Evolutionary conservation across 2,797 vertebrate genomes (phyloP), one percentile per base, ranked within the genome.

Genomic region (Sparidentex hasta): DNA sequence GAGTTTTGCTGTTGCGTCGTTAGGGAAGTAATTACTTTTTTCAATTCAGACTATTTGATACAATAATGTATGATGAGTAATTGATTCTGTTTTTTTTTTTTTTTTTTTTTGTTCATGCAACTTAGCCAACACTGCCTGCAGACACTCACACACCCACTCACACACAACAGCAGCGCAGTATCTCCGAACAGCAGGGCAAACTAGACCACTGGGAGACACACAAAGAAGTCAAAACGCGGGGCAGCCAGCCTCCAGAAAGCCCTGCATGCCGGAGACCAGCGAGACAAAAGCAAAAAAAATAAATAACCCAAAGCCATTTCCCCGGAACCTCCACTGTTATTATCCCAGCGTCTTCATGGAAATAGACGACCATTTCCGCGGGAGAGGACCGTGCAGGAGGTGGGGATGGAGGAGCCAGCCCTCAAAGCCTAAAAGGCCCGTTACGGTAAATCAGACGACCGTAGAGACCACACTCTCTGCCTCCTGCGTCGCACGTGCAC

Each of bases 281-380:
- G 50, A 84, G 78, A 88, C 75, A 87, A 81, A 83, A 71, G 44
- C 44, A 69, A 11, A 63, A 27, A 27, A 27, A 27, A 77, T 2
- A 71, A 82, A 84, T 2, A 79, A 82, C 71, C 75, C 71, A n/a
- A 14, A 87, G 76, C 76, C 71, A 79, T 82, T 76, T 79, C 73
- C 44, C 43, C 13, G 1, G 61, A 84, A 83, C 65, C 65, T 59
- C 47, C 57, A 68, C 59, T 78, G 74, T 75, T 85, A 82, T 92
- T 81, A 89, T 88, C 80, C 27, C 75, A 63, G 70, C 46, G 1
- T 65, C 69, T 64, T 79, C 76, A 75, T 21, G 7, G 46, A 84
- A 83, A 87, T 66, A 84, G 78, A 83, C 1, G 18, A 23, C 54
- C 62, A 72, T 83, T 90, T 88, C 71, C 78, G 67, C 46, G 11